Evolutionary conservation across 2,797 vertebrate species (phyloP).

Genomic region (Serranus cabrilla): DNA sequence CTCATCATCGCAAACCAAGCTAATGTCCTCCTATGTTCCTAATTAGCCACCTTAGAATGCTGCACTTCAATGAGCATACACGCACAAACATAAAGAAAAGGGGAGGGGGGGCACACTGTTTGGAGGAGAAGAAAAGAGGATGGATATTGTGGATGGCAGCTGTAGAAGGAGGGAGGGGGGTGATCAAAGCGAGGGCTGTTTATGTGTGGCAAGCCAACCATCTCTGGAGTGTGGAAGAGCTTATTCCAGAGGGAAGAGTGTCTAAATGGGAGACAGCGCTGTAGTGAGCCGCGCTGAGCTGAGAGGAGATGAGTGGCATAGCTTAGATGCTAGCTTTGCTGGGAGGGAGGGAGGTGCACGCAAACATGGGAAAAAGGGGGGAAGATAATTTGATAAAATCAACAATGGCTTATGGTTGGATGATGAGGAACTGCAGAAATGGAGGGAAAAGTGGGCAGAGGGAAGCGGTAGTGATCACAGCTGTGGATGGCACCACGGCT

Average conservation of each 20-base stretch:
- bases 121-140: conserved; percentile 47
- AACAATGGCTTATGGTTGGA: conserved; percentile 68
- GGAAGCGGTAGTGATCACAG: conserved; percentile 56
- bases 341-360: conserved; percentile 26
- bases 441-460: conserved; percentile 13
- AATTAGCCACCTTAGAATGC: conserved; percentile 77
- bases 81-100: conserved; percentile 53
- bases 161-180: conserved; percentile 37
- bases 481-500: conserved; percentile 63
- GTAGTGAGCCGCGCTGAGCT: conserved; percentile 37
- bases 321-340: conserved; percentile 45
- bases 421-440: conserved; percentile 31
- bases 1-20: conserved; percentile 64
- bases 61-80: conserved; percentile 61
- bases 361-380: conserved; percentile 35
- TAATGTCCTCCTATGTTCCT: conserved; percentile 80
- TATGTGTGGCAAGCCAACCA: conserved; percentile 70
- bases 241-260: conserved; percentile 66
- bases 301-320: conserved; percentile 59
- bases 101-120: conserved; percentile 16
- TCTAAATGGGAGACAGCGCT: conserved; percentile 58
- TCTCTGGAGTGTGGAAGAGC: conserved; percentile 68
- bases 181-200: conserved; percentile 76
- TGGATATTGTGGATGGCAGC: conserved; percentile 73
- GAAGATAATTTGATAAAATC: conserved; percentile 74